These are phyloP conservation scores for Pachycephala philippinensis DNA, from an alignment of 2,113 vertebrate species.

Conservation along the genomic window DNA sequence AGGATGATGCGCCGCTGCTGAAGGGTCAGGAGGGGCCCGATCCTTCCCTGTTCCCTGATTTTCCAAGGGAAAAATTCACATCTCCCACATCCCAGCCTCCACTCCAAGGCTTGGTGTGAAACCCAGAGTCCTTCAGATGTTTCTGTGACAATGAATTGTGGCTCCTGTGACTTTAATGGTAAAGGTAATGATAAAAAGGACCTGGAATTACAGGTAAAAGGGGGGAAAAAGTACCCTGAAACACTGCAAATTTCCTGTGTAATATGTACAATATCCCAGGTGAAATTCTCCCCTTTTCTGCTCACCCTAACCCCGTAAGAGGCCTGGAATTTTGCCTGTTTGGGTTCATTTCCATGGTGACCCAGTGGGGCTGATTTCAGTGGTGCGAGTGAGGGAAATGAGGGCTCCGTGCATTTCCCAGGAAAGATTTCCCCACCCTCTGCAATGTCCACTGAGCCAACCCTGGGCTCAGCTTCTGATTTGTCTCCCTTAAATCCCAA, in stretches of 20 bases:
- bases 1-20: background rate
- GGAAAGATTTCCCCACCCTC: background rate
- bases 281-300: background rate
- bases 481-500: background rate
- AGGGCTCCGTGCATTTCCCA: background rate
- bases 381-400: background rate
- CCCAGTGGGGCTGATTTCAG: background rate
- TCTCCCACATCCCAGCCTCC: background rate
- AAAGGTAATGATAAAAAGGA: background rate
- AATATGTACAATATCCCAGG: accelerated
- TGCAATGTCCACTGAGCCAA: background rate
- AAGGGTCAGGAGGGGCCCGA: background rate
- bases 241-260: accelerated
- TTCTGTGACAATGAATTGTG: background rate
- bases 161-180: background rate
- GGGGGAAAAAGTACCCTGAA: accelerated
- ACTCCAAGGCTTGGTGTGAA: background rate
- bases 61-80: too few relatives aligned
- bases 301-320: background rate
- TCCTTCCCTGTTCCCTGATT: background rate
- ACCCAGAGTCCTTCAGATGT: background rate
- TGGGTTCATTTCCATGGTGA: background rate
- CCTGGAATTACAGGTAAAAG: background rate
- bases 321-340: background rate
- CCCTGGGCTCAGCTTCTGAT: background rate